These are phyloP conservation scores for Pollenia labialis DNA, from an alignment of 2,888 invertebrate genomes.

Conservation along the genomic window DNA sequence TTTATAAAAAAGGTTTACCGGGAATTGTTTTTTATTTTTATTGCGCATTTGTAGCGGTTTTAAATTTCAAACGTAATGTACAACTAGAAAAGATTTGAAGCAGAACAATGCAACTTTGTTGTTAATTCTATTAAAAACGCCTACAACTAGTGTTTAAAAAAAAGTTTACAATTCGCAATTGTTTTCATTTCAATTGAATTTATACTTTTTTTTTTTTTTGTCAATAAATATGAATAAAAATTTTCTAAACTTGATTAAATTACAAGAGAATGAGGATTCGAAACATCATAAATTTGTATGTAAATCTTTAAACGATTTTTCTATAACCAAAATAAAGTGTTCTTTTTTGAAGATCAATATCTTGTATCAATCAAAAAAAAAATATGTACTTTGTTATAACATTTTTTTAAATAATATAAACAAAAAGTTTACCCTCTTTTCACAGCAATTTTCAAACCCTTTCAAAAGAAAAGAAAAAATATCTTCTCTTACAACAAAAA, in stretches of 20 bases:
- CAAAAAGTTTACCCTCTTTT: slow-evolving; percentile 50
- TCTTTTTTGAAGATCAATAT: slow-evolving; percentile 55
- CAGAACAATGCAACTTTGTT: slow-evolving; percentile 36
- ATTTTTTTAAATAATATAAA: not conserved
- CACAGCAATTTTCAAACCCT: slow-evolving; percentile 18
- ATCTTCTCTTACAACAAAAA: slow-evolving; percentile 52
- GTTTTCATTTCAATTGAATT: slow-evolving; percentile 32
- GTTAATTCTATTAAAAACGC: slow-evolving; percentile 26
- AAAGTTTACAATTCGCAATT: not conserved
- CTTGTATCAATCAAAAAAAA: slow-evolving; percentile 57
- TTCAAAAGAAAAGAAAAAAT: slow-evolving; percentile 19
- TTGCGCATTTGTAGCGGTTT: slow-evolving; percentile 14
- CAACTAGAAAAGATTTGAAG: not conserved
- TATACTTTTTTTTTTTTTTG: not conserved
- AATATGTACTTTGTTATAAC: slow-evolving; percentile 32
- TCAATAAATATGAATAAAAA: not conserved
- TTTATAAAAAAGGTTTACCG: slow-evolving; percentile 14
- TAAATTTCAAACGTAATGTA: slow-evolving; percentile 12
- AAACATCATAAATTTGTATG: slow-evolving; percentile 1
- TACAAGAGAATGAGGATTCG: not conserved
- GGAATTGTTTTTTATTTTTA: not conserved
- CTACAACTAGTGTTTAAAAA: slow-evolving; percentile 19
- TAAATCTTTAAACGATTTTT: slow-evolving; percentile 17
- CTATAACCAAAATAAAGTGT: slow-evolving; percentile 15
- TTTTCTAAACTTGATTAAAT: slow-evolving; percentile 16